Percentiles rank a stretch among this genome's conserved stretches.
These are phyloP conservation scores for Cettia cetti DNA, from an alignment of 2,113 vertebrate genomes.

Conservation along the genomic window DNA sequence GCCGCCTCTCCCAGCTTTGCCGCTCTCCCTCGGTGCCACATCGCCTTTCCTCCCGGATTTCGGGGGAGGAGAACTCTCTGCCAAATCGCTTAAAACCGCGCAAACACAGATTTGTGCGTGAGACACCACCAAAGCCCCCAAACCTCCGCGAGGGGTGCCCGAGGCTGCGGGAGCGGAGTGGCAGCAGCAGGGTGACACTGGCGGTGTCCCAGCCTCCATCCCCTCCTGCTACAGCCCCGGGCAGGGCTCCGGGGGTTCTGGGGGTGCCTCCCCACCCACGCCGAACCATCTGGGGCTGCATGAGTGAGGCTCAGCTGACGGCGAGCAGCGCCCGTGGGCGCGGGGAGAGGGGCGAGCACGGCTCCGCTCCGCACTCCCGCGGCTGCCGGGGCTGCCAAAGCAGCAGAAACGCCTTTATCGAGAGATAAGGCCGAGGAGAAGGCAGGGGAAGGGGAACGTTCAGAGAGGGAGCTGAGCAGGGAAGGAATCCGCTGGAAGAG, in stretches of 20 bases:
- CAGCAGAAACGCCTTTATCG: background rate
- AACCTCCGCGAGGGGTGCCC: fast-evolving
- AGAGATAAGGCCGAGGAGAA: background rate
- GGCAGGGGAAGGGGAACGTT: background rate
- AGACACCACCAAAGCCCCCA: fast-evolving
- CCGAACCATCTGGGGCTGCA: background rate
- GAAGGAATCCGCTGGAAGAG: background rate
- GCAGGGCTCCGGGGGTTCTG: background rate
- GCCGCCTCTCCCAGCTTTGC: background rate
- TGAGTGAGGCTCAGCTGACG: slow-evolving; percentile 11
- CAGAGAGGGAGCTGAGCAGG: background rate
- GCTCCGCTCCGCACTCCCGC: background rate
- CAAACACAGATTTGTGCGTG: background rate
- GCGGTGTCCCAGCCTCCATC: fast-evolving
- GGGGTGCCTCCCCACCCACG: background rate
- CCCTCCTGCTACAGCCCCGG: background rate
- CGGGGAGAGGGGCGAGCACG: fast-evolving
- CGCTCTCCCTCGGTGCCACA: background rate
- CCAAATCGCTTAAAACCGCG: background rate
- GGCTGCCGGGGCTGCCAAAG: background rate
- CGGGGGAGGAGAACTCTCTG: background rate
- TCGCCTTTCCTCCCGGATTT: background rate
- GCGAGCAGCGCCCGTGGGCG: background rate
- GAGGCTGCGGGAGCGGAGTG: background rate
- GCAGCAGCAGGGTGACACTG: background rate